Evolutionary conservation across 2,888 invertebrate species (phyloP), one percentile per base, ranked within the genome.

Genomic region (Meteorus cinctellus): DNA sequence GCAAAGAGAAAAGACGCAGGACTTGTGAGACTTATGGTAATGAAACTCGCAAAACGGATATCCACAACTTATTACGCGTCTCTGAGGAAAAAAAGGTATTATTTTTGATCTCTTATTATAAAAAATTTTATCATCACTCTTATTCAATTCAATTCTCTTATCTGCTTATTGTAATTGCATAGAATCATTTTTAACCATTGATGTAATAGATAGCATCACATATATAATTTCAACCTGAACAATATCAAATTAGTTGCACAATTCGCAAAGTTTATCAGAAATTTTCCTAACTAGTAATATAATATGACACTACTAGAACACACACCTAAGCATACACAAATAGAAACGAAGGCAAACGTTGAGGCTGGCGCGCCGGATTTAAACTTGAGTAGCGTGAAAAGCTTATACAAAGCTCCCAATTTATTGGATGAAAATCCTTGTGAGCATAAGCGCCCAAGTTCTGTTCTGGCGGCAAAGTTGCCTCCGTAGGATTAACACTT

Each of bases 381-480:
- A 89, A 89, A 88, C 89, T 89, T 87, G 84, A 89, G 55, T 55
- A 55, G 89, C 89, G 89, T 88, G 89, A 88, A 90, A 90, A 90
- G 91, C 91, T 92, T 92, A 92, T 90, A 91, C 91, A 91, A 91
- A 92, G 91, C 92, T 90, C 88, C 85, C 89, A 92, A 92, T 92
- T 92, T 92, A 92, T 91, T 90, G 90, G 90, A 90, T 89, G 89
- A 89, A 91, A 91, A 92, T 91, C 91, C 91, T 89, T 88, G 82
- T 75, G 83, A 85, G 86, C 86, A 86, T 88, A 87, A 89, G 89
- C 86, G 86, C 82, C 85, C 86, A 88, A 88, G 84, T 87, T 88
- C 86, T 84, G 70, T 86, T 84, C 84, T 84, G 84, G 82, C 90
- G 88, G 89, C 89, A 89, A 90, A 91, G 90, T 90, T 91, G 89